A percentile compares a stretch with the other conserved stretches of the same genome.
These are phyloP conservation scores for Hepsetus odoe DNA, from an alignment of 2,113 vertebrate genomes.

Conservation along the genomic window DNA sequence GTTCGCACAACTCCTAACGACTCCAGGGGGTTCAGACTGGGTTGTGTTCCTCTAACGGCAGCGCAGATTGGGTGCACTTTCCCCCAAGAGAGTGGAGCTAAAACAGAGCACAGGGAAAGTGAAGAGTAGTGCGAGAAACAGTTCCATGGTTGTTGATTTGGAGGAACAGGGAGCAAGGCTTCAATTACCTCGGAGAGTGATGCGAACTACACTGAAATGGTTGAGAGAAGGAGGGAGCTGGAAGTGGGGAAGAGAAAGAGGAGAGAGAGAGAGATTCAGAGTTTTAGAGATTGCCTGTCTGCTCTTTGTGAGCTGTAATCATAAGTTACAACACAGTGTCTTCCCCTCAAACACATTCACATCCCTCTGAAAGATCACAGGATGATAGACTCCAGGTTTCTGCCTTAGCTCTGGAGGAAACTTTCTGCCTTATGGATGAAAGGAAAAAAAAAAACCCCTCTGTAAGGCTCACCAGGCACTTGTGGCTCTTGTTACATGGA, in stretches of 20 bases:
- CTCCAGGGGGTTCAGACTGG: background rate
- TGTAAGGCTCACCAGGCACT: background rate
- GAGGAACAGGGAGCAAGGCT: constrained; percentile 34
- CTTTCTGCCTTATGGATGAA: background rate
- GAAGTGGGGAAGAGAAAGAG: constrained; percentile 34
- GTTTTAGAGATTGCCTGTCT: constrained; percentile 71
- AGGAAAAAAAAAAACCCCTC: background rate
- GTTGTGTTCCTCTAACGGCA: background rate
- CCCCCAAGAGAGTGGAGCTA: background rate
- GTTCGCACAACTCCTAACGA: background rate
- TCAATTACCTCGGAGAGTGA: constrained; percentile 41
- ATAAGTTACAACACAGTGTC: constrained; percentile 78
- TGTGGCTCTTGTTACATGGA: background rate
- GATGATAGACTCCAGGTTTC: constrained; percentile 2
- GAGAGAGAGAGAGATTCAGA: constrained; percentile 62
- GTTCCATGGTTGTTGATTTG: constrained; percentile 36
- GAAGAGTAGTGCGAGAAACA: constrained; percentile 19
- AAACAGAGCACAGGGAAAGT: background rate
- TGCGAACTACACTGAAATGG: constrained; percentile 32
- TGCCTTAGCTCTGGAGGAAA: background rate
- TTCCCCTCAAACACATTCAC: constrained; percentile 68
- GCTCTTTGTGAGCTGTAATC: constrained; percentile 71
- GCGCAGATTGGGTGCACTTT: background rate
- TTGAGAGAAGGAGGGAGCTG: constrained; percentile 44
- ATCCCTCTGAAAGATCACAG: background rate